These are phyloP conservation scores for Lapara coniferarum DNA, from an alignment of 2,888 invertebrate genomes.

Conservation along the genomic window DNA sequence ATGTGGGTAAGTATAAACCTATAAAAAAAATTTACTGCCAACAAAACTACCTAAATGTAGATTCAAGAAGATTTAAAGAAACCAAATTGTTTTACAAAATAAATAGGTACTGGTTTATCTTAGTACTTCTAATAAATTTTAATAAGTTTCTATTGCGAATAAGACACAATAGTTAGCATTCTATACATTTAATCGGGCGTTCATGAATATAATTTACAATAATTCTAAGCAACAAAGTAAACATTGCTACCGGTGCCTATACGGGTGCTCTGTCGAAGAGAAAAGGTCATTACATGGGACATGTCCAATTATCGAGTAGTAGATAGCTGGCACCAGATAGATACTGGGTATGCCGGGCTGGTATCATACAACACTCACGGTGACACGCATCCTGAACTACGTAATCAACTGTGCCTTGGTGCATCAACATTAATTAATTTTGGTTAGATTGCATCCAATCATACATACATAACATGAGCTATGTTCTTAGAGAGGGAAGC, in stretches of 20 bases:
- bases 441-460: not conserved
- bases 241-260: conserved; percentile 28
- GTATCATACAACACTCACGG: conserved; percentile 74
- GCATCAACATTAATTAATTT: conserved; percentile 12
- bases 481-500: too few relatives aligned
- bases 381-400: conserved; percentile 1
- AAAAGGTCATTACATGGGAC: conserved; percentile 72
- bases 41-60: too few relatives aligned
- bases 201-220: too few relatives aligned
- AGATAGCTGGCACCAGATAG: conserved; percentile 45
- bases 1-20: too few relatives aligned
- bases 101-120: too few relatives aligned
- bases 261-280: conserved; percentile 46
- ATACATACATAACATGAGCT: not conserved
- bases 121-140: too few relatives aligned
- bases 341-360: conserved; percentile 64
- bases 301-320: conserved; percentile 72
- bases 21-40: too few relatives aligned
- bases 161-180: too few relatives aligned
- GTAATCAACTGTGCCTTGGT: not conserved
- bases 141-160: too few relatives aligned
- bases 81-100: too few relatives aligned
- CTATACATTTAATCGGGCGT: too few relatives aligned
- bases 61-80: too few relatives aligned
- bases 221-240: conserved; percentile 5